phyloP scores from a whole-genome alignment of 2,888 invertebrate genomes.

The Ochropleura plecta region DNA sequence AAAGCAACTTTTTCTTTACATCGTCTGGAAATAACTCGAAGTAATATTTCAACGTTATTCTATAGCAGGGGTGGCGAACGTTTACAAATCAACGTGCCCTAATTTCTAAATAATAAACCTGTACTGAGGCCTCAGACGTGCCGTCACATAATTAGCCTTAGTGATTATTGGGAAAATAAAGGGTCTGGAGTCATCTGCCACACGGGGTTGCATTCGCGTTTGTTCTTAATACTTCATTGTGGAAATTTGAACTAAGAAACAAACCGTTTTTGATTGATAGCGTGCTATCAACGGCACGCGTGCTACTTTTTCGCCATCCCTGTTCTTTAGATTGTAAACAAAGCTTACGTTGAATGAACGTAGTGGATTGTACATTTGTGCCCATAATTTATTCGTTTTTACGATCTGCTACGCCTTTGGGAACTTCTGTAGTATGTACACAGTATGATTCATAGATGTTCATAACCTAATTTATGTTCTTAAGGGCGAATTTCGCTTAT shows the following conservation, averaged over 20 bases:
- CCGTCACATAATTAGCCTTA: no score
- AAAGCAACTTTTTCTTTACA: slow-evolving; percentile 37
- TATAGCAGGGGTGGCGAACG: not conserved
- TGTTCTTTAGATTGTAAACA: slow-evolving; percentile 35
- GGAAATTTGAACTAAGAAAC: no score
- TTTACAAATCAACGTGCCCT: no score
- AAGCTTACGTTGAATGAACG: slow-evolving; percentile 50
- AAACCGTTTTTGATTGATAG: no score
- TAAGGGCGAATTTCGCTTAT: not conserved
- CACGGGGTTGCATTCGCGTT: no score
- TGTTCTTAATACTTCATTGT: no score
- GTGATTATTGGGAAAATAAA: no score
- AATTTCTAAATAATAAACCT: no score
- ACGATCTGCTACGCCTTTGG: slow-evolving; percentile 19
- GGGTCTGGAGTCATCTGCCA: no score
- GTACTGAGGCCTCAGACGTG: no score
- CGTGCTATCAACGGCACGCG: no score
- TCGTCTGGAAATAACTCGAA: slow-evolving; percentile 8
- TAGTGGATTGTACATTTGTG: slow-evolving; percentile 16
- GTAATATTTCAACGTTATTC: slow-evolving; percentile 15
- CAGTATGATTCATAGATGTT: slow-evolving; percentile 14
- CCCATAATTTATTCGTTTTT: slow-evolving; percentile 38
- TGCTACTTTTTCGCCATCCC: no score
- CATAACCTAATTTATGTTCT: not conserved
- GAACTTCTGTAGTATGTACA: not conserved